These are phyloP conservation scores for Monochamus alternatus DNA, from an alignment of 2,888 invertebrate species.

Conservation along the genomic window DNA sequence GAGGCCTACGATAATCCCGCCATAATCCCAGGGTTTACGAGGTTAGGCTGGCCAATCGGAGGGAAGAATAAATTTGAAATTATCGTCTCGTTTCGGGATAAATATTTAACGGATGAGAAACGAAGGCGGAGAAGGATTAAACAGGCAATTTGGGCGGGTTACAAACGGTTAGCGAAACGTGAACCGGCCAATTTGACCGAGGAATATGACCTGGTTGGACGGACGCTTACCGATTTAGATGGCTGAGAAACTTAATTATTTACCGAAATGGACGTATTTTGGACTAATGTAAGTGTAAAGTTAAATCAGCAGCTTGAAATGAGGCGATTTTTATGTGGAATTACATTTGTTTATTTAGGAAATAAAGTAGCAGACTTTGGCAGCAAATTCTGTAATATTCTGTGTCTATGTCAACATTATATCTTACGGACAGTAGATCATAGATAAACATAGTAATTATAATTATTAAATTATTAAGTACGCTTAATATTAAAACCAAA, in stretches of 20 bases:
- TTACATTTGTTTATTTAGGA: no score
- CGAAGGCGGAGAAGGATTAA: slow-evolving; percentile 31
- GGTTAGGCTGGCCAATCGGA: slow-evolving; percentile 9
- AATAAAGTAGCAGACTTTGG: no score
- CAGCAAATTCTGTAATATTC: no score
- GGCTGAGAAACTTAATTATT: slow-evolving; percentile 29
- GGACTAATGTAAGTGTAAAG: not conserved
- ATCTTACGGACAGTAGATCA: no score
- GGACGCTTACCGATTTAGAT: slow-evolving; percentile 7
- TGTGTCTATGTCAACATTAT: no score
- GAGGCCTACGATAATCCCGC: no score
- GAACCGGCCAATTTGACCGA: slow-evolving; percentile 25
- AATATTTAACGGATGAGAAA: slow-evolving; percentile 31
- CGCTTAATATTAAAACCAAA: no score
- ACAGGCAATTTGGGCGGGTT: slow-evolving; percentile 37
- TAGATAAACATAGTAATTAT: no score
- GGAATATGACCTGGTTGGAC: slow-evolving; percentile 12
- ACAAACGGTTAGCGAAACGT: slow-evolving; percentile 31
- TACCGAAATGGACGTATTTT: slow-evolving; percentile 5
- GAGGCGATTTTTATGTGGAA: no score
- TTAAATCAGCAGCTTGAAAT: not conserved
- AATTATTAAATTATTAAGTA: no score
- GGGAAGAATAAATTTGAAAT: slow-evolving; percentile 20
- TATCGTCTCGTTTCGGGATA: slow-evolving; percentile 21
- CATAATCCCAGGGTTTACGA: slow-evolving; percentile 1